Evolutionary conservation across 2,888 invertebrate species (phyloP).

Genomic region (Drosophila trichaetosa): DNA sequence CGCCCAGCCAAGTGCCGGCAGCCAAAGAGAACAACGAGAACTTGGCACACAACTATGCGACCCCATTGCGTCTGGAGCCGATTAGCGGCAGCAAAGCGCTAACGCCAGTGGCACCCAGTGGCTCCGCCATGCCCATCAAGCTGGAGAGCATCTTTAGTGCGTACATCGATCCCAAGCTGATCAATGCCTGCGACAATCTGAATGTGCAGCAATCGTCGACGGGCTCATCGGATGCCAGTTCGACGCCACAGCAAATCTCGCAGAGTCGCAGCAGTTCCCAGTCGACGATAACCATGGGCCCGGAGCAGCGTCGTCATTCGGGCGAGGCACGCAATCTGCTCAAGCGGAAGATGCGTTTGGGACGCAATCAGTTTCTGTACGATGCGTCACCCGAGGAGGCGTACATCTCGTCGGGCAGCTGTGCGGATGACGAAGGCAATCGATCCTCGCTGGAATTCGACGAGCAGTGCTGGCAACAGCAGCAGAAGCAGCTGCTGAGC

Average conservation of each 20-base stretch:
- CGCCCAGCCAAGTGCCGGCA: conserved; percentile 5
- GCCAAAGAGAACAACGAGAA: conserved; percentile 62
- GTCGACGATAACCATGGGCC: conserved; percentile 60
- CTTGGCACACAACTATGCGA: conserved; percentile 31
- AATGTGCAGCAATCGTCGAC: conserved; percentile 84
- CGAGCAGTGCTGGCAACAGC: conserved; percentile 69
- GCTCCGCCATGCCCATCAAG: conserved; percentile 53
- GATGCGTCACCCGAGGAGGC: conserved; percentile 83
- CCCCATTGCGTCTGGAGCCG: conserved; percentile 67
- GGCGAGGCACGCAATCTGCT: conserved; percentile 79
- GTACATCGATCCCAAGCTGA: conserved; percentile 87
- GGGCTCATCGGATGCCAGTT: conserved; percentile 73
- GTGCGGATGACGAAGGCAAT: conserved; percentile 82
- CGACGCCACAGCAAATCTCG: conserved; percentile 56
- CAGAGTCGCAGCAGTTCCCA: conserved; percentile 69
- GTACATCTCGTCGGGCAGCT: conserved; percentile 66
- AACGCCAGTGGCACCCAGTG: conserved; percentile 5
- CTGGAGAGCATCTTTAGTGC: conserved; percentile 67
- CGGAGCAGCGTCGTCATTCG: conserved; percentile 73
- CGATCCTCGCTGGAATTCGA: conserved; percentile 79
- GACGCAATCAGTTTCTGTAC: conserved; percentile 84
- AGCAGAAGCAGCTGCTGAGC: conserved; percentile 67
- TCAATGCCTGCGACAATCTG: conserved; percentile 90
- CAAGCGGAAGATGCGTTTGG: conserved; percentile 84
- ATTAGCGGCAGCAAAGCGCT: conserved; percentile 30